Evolutionary conservation across 53 echinoderm and acorn worm species (phyloP), one percentile per base, ranked within the genome.

Genomic region (Apostichopus leukothele): DNA sequence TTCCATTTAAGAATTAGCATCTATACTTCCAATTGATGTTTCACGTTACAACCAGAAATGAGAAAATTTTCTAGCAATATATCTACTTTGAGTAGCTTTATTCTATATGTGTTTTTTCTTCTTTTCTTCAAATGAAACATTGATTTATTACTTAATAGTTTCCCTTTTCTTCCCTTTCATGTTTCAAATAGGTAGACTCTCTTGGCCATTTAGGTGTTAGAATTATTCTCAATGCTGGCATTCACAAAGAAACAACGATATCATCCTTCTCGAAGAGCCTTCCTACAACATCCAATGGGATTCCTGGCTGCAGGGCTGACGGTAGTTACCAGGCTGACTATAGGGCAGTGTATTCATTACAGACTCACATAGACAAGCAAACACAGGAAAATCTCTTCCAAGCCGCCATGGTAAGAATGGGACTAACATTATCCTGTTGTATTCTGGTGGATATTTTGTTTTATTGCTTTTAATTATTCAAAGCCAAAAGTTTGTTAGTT

Each of bases 291-390:
- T 20, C 55, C 10, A 51, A 75, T 67, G 11, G 23, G 39, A 86
- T 76, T 51, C 83, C 73, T 13, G 93, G 93, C 6, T 89, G 94
- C 53, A 74, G 73, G 18, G 25, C 26, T 53, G 90, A 87, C 53
- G 91, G 89, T 7, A 16, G 21, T 27, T 96, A 94, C 90, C 71
- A 52, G 3, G 86, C 73, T 6, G 92, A 91, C 79, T 96, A 97
- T 50, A 18, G 73, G 5, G 74, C 94, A 54, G 92, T 96, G 8
- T 91, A 80, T 52, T 77, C 89, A 85, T 90, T 98, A 22, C 83
- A 94, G 88, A 84, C 94, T 19, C 95, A 96, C 78, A 73, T 86
- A 6, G 78, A 89, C 76, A 94, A 93, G 5, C 98, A 98, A 51
- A 12, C 92, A 10, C 39, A 59, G 3, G 66, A 93, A 52, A 92